phyloP scores from a whole-genome alignment of 2,797 vertebrate species.

The Petrocephalus sullivani region DNA sequence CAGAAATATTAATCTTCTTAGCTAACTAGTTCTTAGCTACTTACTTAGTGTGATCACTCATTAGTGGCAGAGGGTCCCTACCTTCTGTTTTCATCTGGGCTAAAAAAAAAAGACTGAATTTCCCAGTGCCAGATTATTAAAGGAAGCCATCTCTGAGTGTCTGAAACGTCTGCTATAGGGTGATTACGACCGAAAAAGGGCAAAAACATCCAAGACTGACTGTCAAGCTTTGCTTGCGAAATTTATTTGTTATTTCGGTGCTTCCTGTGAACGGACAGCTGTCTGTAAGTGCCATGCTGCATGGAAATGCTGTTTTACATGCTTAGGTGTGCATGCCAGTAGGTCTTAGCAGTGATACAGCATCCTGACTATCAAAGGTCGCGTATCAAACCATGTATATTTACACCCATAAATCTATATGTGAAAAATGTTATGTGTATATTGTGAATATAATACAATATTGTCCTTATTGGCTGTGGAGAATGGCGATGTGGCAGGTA shows the following conservation, averaged over 20 bases:
- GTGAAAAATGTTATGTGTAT: neutral
- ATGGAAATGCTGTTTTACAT: slow-evolving; percentile 78
- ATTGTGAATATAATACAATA: slow-evolving; percentile 55
- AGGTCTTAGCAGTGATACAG: slow-evolving; percentile 69
- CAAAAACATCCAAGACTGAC: slow-evolving; percentile 42
- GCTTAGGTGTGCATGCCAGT: slow-evolving; percentile 82
- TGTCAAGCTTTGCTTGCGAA: slow-evolving; percentile 33
- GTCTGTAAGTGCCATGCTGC: slow-evolving; percentile 86
- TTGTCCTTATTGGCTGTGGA: slow-evolving; percentile 56
- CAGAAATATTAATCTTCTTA: neutral
- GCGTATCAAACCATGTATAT: slow-evolving; percentile 53
- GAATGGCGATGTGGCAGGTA: slow-evolving; percentile 46
- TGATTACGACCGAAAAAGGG: slow-evolving; percentile 56
- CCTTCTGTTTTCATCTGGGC: neutral
- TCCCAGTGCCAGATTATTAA: slow-evolving; percentile 58
- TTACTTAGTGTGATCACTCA: slow-evolving; percentile 31
- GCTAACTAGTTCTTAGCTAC: neutral
- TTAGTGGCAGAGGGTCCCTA: neutral
- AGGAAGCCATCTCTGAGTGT: slow-evolving; percentile 59
- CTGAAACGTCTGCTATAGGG: slow-evolving; percentile 49
- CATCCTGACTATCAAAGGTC: slow-evolving; percentile 58
- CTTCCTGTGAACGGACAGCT: slow-evolving; percentile 63
- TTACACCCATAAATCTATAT: slow-evolving; percentile 42
- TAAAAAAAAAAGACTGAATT: neutral
- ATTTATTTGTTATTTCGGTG: slow-evolving; percentile 49